phyloP scores from a whole-genome alignment of 2,113 vertebrate genomes.

The Pelobates fuscus region DNA sequence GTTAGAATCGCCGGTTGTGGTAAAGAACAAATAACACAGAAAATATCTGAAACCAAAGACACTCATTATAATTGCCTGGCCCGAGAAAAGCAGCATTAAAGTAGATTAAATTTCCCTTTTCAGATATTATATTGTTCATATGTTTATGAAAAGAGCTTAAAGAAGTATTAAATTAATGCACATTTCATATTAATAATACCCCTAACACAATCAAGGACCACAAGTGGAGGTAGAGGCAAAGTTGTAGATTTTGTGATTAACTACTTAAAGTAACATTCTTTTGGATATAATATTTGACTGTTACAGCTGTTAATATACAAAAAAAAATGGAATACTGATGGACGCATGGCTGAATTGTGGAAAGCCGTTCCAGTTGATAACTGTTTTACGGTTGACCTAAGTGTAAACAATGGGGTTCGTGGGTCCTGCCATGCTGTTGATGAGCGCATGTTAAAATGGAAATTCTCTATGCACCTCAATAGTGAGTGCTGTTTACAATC shows the following conservation, averaged over 20 bases:
- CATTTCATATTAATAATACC: constrained; percentile 45
- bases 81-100: constrained; percentile 48
- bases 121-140: constrained; percentile 35
- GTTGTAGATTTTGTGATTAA: constrained; percentile 7
- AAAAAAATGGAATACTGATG: no score
- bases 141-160: constrained; percentile 38
- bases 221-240: constrained; percentile 23
- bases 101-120: constrained; percentile 49
- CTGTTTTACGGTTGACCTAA: no score
- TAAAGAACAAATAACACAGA: constrained; percentile 42
- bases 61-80: constrained; percentile 42
- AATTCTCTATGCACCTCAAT: no score
- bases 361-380: no score
- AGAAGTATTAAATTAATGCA: constrained; percentile 37
- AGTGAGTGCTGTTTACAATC: no score
- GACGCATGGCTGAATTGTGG: no score
- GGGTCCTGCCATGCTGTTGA: no score
- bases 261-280: constrained; percentile 21
- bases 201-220: constrained; percentile 37
- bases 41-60: constrained; percentile 45
- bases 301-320: background rate
- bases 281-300: constrained; percentile 19
- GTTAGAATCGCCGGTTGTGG: constrained; percentile 34
- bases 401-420: no score
- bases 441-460: no score